Percentiles rank a stretch among this genome's conserved stretches.
These are phyloP conservation scores for Cherax destructor DNA, from an alignment of 1,140 invertebrate species.

Conservation along the genomic window DNA sequence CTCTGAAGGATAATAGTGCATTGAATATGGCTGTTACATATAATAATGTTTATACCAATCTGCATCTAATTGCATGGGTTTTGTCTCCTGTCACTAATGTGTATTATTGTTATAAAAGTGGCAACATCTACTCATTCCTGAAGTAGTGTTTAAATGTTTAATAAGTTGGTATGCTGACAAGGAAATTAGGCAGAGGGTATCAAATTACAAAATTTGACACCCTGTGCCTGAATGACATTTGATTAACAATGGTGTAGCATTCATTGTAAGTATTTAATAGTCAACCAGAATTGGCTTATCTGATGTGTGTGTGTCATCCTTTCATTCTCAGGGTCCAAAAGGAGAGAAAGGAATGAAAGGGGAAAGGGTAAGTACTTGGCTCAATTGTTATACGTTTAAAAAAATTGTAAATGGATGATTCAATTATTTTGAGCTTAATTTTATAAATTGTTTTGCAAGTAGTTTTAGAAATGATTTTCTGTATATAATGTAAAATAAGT, in stretches of 20 bases:
- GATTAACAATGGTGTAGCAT: not conserved
- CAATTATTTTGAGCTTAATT: no score
- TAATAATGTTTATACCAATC: not conserved
- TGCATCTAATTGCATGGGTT: not conserved
- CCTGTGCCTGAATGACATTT: not conserved
- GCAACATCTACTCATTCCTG: not conserved
- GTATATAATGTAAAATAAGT: no score
- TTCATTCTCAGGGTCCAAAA: slow-evolving; percentile 82
- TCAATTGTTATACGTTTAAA: no score
- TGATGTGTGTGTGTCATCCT: slow-evolving; percentile 42
- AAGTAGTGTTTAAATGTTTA: not conserved
- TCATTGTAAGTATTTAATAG: not conserved
- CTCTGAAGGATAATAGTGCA: not conserved
- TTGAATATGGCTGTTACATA: not conserved
- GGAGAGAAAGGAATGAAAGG: slow-evolving; percentile 92
- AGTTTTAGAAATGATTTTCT: no score
- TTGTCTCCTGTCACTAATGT: not conserved
- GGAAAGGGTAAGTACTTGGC: slow-evolving; percentile 84
- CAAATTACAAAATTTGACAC: not conserved
- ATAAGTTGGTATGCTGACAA: not conserved
- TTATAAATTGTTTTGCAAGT: no score
- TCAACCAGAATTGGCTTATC: slow-evolving; percentile 10
- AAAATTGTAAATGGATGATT: no score
- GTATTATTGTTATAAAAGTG: not conserved
- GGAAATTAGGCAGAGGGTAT: not conserved